phyloP scores from a whole-genome alignment of 2,113 vertebrate species.

The Zingel zingel region DNA sequence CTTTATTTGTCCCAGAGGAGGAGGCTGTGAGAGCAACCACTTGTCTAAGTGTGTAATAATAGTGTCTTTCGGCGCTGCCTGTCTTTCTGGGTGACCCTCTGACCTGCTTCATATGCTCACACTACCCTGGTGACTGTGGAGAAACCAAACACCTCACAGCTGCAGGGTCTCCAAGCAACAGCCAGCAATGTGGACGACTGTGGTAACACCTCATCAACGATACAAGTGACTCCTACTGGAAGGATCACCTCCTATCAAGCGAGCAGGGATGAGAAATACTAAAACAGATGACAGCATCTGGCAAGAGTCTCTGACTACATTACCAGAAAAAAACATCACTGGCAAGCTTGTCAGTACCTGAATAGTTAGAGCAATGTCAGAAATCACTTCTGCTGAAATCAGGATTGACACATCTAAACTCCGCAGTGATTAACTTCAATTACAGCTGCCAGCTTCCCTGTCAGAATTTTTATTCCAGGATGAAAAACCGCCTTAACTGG shows the following conservation, averaged over 20 bases:
- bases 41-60: conserved; percentile 65
- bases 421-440: conserved; percentile 60
- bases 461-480: conserved; percentile 44
- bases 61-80: conserved; percentile 39
- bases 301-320: conserved; percentile 14
- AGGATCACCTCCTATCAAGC: conserved; percentile 27
- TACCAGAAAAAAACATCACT: conserved; percentile 7
- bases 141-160: conserved; percentile 44
- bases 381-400: conserved; percentile 38
- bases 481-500: conserved; percentile 78
- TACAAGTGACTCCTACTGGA: not conserved
- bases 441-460: conserved; percentile 39
- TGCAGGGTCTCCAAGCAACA: conserved; percentile 67
- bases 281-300: conserved; percentile 23
- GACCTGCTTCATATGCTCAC: conserved; percentile 65
- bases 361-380: not conserved
- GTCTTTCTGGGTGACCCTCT: conserved; percentile 58
- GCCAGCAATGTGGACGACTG: not conserved
- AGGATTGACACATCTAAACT: conserved; percentile 43
- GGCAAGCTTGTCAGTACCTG: not conserved
- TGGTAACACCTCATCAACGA: not conserved
- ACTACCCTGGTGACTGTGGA: conserved; percentile 28
- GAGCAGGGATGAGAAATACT: not conserved
- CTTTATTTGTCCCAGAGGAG: conserved; percentile 32
- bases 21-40: conserved; percentile 21